Percentiles rank a stretch among this genome's conserved stretches.
Evolutionary conservation across 1,140 invertebrate species (phyloP).

Genomic region (Heliothis virescens): DNA sequence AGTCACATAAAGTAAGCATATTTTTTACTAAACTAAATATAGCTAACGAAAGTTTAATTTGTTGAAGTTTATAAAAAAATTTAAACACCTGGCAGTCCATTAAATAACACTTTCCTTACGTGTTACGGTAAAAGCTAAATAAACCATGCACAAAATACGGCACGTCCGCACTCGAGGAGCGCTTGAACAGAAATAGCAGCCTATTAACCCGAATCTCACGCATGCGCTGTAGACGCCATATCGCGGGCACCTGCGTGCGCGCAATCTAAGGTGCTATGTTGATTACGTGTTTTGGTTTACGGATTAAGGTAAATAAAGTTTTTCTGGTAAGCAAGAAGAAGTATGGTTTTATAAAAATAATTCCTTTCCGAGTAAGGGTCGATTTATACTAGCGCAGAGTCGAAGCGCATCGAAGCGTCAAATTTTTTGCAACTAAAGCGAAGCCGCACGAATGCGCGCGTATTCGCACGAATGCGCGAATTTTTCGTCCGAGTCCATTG

Average conservation of each 20-base stretch:
- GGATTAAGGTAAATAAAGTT: conserved; percentile 27
- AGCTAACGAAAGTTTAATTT: conserved; percentile 39
- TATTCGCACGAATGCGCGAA: no score
- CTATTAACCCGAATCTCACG: conserved; percentile 62
- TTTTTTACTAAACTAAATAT: conserved; percentile 9
- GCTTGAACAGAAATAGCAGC: conserved; percentile 58
- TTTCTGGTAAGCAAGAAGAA: neutral
- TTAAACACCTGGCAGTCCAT: conserved; percentile 37
- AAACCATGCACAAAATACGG: conserved; percentile 43
- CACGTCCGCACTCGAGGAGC: conserved; percentile 52
- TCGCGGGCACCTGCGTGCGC: conserved; percentile 45
- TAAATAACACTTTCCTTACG: conserved; percentile 49
- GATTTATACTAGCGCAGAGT: no score
- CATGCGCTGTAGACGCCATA: conserved; percentile 40
- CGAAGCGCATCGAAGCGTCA: no score
- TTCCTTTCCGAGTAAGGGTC: neutral
- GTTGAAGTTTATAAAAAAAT: conserved; percentile 32
- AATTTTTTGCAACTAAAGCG: no score
- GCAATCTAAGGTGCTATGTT: conserved; percentile 52
- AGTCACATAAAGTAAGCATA: neutral
- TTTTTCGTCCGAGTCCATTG: no score
- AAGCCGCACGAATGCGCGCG: no score
- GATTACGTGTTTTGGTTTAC: conserved; percentile 47
- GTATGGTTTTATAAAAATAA: neutral
- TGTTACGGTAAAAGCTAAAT: conserved; percentile 53